A percentile compares a stretch with the other conserved stretches of the same genome.
phyloP scores from a whole-genome alignment of 2,113 vertebrate species.

The Capreolus pygargus region DNA sequence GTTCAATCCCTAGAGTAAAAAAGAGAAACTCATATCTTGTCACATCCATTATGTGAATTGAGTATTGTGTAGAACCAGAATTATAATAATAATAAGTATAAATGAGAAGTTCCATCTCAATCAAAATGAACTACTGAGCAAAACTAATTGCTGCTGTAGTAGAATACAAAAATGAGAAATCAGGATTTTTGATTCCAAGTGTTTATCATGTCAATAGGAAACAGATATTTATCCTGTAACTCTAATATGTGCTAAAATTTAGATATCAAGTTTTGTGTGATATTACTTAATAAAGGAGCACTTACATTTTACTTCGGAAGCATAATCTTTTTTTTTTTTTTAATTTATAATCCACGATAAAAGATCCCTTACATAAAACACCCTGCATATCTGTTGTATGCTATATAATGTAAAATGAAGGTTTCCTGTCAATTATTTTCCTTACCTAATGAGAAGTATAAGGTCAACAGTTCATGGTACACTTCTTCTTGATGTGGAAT shows the following conservation, averaged over 20 bases:
- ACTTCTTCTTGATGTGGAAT: constrained; percentile 10
- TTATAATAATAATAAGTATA: not conserved
- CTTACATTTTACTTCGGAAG: constrained; percentile 18
- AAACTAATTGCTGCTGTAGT: not conserved
- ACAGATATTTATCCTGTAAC: not conserved
- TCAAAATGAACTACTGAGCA: not conserved
- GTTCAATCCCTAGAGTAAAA: not conserved
- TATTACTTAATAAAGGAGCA: not conserved
- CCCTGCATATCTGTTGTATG: not conserved
- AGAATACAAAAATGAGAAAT: not conserved
- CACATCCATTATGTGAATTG: not conserved
- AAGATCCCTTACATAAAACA: constrained; percentile 17
- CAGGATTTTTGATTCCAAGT: not conserved
- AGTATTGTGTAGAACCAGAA: not conserved
- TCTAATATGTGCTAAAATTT: constrained; percentile 1
- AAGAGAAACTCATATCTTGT: not conserved
- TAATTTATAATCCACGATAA: not conserved
- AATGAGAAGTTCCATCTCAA: not conserved
- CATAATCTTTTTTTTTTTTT: not conserved
- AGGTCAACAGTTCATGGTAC: not conserved
- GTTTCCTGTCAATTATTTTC: not conserved
- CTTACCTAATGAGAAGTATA: not conserved
- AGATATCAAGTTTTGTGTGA: not conserved
- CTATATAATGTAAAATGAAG: not conserved
- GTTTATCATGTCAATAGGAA: not conserved